A percentile compares a stretch with the other conserved stretches of the same genome.
Conservation (phyloP, 2,888 invertebrate species). For the Spatulosminthurus flaviceps region DNA sequence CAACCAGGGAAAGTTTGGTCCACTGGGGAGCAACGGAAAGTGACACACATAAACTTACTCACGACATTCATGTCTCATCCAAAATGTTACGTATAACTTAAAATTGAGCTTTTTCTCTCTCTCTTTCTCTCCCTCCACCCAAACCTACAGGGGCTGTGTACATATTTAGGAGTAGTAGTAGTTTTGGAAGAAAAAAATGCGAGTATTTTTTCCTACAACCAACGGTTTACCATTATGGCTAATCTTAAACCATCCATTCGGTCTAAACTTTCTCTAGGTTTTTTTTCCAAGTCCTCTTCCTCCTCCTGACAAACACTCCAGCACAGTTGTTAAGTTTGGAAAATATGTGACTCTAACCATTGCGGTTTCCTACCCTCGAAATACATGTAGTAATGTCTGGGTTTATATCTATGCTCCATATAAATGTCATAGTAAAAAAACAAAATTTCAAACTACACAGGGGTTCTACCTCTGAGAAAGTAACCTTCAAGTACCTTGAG, state of each 20-base stretch:
- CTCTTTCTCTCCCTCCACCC: not conserved
- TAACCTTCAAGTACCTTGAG: too few species aligned
- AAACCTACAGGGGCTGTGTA: not conserved
- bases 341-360: not conserved
- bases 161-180: not conserved
- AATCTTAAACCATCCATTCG: conserved; percentile 31
- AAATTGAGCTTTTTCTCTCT: conserved; percentile 33
- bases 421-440: too few species aligned
- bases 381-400: too few species aligned
- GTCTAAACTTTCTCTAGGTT: conserved; percentile 11
- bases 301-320: conserved; percentile 26
- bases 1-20: conserved; percentile 42
- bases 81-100: conserved; percentile 36
- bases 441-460: too few species aligned
- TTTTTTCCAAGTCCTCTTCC: too few species aligned
- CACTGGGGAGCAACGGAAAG: conserved; percentile 34
- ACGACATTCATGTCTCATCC: conserved; percentile 40
- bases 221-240: conserved; percentile 44
- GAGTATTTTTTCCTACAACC: conserved; percentile 25
- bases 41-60: conserved; percentile 40
- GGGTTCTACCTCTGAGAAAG: too few species aligned
- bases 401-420: too few species aligned
- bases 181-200: conserved; percentile 30
- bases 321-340: not conserved
- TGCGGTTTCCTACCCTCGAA: not conserved